phyloP scores from a whole-genome alignment of 1,140 invertebrate species.

The Ridgeia piscesae region DNA sequence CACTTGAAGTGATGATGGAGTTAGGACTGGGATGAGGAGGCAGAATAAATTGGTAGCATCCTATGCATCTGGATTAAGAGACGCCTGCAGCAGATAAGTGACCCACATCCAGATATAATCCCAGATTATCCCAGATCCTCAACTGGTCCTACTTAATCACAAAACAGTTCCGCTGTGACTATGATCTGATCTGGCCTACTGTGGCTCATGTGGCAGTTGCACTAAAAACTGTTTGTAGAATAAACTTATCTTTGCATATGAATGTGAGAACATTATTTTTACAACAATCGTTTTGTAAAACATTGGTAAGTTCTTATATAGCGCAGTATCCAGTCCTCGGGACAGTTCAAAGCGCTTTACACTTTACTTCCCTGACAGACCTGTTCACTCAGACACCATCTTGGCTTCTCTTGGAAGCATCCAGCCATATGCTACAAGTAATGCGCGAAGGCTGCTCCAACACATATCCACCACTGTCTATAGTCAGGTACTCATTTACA shows the following conservation, averaged over 20 bases:
- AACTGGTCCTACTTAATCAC: background rate
- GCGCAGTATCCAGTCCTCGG: no score
- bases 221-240: background rate
- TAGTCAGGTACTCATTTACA: no score
- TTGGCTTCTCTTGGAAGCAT: no score
- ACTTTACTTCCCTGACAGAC: no score
- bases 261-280: background rate
- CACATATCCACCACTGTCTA: no score
- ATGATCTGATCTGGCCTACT: background rate
- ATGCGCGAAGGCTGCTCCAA: no score
- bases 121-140: background rate
- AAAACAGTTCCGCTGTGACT: background rate
- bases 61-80: background rate
- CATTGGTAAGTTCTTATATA: no score
- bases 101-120: background rate
- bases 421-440: no score
- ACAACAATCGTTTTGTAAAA: background rate
- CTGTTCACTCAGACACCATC: no score
- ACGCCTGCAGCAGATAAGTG: background rate
- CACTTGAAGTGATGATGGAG: background rate
- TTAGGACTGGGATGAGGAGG: background rate
- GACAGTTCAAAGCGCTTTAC: no score
- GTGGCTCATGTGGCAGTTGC: background rate
- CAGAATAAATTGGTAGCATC: background rate
- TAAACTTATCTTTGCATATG: background rate